Evolutionary conservation across 2,888 invertebrate species (phyloP).

Genomic region (Myopa testacea): DNA sequence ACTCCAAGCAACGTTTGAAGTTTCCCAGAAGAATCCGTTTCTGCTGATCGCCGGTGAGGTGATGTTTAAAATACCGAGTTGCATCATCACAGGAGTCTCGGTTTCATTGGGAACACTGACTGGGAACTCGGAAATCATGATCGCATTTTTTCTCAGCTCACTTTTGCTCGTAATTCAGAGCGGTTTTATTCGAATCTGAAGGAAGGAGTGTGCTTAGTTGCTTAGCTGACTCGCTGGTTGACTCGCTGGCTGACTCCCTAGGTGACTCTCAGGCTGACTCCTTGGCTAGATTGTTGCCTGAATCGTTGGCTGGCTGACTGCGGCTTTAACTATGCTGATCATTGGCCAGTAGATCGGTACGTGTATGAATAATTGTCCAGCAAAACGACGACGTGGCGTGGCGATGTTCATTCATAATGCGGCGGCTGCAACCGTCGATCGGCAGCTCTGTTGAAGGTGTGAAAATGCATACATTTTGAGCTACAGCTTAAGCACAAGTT

Average conservation of each 20-base stretch:
- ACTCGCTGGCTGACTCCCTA: neutral
- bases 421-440: slow-evolving; percentile 8
- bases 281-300: neutral
- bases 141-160: neutral
- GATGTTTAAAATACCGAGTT: too few species aligned
- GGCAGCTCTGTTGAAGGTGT: slow-evolving; percentile 22
- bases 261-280: neutral
- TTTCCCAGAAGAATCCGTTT: too few species aligned
- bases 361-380: slow-evolving; percentile 33
- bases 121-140: too few species aligned
- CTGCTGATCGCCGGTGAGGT: too few species aligned
- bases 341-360: neutral
- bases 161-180: slow-evolving; percentile 17
- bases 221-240: neutral
- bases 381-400: slow-evolving; percentile 12
- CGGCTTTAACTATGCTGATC: neutral
- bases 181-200: slow-evolving; percentile 5
- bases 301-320: neutral
- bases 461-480: slow-evolving; percentile 26
- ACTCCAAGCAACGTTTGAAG: too few species aligned
- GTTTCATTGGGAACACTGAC: too few species aligned
- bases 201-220: neutral
- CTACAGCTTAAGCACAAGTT: slow-evolving; percentile 26
- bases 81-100: too few species aligned
- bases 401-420: slow-evolving; percentile 35